phyloP scores from a whole-genome alignment of 2,888 invertebrate genomes.

The Drosophila robusta region DNA sequence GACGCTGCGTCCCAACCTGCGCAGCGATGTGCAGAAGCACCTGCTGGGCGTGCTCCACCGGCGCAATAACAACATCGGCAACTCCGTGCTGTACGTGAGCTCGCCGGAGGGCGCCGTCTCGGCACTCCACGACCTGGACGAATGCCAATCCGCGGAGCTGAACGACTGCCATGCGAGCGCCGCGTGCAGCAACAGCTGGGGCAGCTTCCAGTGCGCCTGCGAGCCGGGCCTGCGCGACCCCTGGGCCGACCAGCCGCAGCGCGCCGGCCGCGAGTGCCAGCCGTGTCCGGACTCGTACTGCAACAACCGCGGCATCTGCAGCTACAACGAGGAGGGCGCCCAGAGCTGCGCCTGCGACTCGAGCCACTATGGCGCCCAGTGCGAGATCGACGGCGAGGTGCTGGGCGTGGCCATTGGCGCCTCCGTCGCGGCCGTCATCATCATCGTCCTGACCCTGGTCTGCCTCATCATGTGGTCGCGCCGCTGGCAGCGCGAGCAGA shows the following conservation, averaged over 20 bases:
- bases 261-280: slow-evolving; percentile 91
- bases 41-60: slow-evolving; percentile 92
- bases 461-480: slow-evolving; percentile 97
- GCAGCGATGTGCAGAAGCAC: slow-evolving; percentile 93
- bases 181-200: slow-evolving; percentile 92
- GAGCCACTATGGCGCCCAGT: slow-evolving; percentile 92
- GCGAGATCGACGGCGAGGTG: slow-evolving; percentile 96
- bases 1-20: slow-evolving; percentile 89
- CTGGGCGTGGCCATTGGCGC: slow-evolving; percentile 96
- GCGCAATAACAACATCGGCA: slow-evolving; percentile 94
- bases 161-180: slow-evolving; percentile 94
- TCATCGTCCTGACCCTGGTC: slow-evolving; percentile 93
- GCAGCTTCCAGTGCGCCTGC: slow-evolving; percentile 90
- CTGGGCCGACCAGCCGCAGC: slow-evolving; percentile 88
- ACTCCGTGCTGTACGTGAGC: slow-evolving; percentile 93
- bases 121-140: slow-evolving; percentile 92
- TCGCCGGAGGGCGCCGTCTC: slow-evolving; percentile 92
- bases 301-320: slow-evolving; percentile 94
- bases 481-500: slow-evolving; percentile 95
- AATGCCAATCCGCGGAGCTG: slow-evolving; percentile 92
- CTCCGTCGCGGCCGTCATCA: slow-evolving; percentile 94
- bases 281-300: slow-evolving; percentile 92
- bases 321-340: slow-evolving; percentile 88
- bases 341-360: slow-evolving; percentile 89
- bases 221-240: slow-evolving; percentile 91